Evolutionary conservation across 92 coral and sea anemone genomes (phyloP).

Genomic region (Phenganax stokvisi): DNA sequence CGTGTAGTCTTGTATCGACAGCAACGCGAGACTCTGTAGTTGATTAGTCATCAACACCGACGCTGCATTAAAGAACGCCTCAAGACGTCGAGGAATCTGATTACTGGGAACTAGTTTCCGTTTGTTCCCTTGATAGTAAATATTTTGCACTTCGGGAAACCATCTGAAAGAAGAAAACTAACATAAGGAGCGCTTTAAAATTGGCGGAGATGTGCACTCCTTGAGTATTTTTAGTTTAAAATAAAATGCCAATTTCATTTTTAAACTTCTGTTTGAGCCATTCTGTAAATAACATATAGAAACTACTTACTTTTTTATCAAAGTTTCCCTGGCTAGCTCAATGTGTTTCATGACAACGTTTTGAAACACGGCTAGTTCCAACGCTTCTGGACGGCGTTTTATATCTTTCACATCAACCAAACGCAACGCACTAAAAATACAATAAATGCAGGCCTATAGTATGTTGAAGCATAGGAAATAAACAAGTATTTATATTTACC

Average conservation of each 20-base stretch:
- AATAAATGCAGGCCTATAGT: neutral
- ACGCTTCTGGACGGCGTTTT: slow-evolving; percentile 80
- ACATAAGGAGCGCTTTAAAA: no score
- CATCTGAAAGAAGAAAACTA: slow-evolving; percentile 48
- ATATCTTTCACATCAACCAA: slow-evolving; percentile 88
- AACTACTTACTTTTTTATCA: slow-evolving; percentile 71
- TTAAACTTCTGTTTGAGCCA: no score
- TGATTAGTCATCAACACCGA: slow-evolving; percentile 97
- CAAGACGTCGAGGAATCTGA: slow-evolving; percentile 89
- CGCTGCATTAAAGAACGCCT: slow-evolving; percentile 95
- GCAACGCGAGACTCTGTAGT: slow-evolving; percentile 85
- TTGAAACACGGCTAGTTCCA: slow-evolving; percentile 96
- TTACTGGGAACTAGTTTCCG: slow-evolving; percentile 99
- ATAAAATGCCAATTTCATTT: no score
- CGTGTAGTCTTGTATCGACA: slow-evolving; percentile 83
- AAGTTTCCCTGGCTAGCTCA: slow-evolving; percentile 95
- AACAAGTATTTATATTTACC: slow-evolving; percentile 42
- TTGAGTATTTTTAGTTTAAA: no score
- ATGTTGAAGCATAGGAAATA: neutral
- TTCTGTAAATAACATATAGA: no score
- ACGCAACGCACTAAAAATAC: slow-evolving; percentile 57
- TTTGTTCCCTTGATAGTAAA: slow-evolving; percentile 98
- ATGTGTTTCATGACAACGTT: slow-evolving; percentile 97
- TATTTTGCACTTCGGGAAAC: slow-evolving; percentile 99
- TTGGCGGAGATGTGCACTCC: no score